phyloP scores from a whole-genome alignment of 2,113 vertebrate genomes.

The Geothlypis trichas region DNA sequence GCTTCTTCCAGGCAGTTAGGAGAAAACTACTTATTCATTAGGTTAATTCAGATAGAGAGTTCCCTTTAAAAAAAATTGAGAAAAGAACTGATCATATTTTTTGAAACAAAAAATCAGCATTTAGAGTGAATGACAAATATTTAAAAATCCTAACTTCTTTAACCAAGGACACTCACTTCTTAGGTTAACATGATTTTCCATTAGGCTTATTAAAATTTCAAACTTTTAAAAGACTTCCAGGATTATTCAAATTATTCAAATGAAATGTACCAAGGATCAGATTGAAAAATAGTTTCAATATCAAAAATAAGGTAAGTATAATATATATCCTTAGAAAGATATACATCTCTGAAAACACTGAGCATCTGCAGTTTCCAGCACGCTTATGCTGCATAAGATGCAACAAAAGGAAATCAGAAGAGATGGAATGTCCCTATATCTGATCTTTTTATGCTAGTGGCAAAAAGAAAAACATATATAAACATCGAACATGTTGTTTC shows the following conservation, averaged over 20 bases:
- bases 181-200: background rate
- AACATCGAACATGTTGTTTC: background rate
- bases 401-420: background rate
- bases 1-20: background rate
- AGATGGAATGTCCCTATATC: background rate
- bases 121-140: background rate
- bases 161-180: background rate
- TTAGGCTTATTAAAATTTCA: background rate
- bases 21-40: slow-evolving; percentile 3
- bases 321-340: background rate
- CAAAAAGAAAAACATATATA: background rate
- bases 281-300: background rate
- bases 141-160: background rate
- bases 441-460: background rate
- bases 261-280: background rate
- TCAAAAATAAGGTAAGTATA: background rate
- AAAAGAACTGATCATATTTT: background rate
- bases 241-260: background rate
- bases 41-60: background rate
- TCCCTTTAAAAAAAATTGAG: background rate
- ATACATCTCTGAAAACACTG: background rate
- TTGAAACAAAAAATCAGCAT: background rate
- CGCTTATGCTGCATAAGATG: background rate
- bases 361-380: background rate
- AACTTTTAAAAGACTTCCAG: background rate